phyloP scores from a whole-genome alignment of 2,888 invertebrate genomes.

The Philaethria dido region DNA sequence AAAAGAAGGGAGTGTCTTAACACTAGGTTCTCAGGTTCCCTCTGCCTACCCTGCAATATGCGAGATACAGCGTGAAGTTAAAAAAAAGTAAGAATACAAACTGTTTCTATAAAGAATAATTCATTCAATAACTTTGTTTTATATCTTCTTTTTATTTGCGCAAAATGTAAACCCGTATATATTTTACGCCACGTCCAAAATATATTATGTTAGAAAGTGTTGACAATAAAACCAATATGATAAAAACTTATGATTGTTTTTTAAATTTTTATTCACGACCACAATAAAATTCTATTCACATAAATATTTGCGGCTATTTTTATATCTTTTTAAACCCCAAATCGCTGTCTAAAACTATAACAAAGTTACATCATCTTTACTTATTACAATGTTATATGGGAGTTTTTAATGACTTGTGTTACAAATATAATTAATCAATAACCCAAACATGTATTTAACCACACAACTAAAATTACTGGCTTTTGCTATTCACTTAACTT shows the following conservation, averaged over 20 bases:
- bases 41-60: too few relatives aligned
- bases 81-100: too few relatives aligned
- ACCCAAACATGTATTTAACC: background rate
- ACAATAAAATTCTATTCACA: constrained; percentile 17
- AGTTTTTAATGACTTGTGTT: too few relatives aligned
- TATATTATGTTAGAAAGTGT: background rate
- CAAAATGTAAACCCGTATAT: background rate
- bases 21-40: too few relatives aligned
- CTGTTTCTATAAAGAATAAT: too few relatives aligned
- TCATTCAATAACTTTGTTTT: too few relatives aligned
- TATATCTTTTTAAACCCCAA: background rate
- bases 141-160: too few relatives aligned
- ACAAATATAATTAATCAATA: background rate
- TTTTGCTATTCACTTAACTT: too few relatives aligned
- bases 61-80: too few relatives aligned
- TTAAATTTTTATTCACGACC: constrained; percentile 22
- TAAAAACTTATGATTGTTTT: background rate
- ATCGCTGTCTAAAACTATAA: background rate
- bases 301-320: background rate
- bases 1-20: too few relatives aligned
- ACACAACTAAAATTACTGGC: background rate
- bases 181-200: background rate
- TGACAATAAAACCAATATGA: background rate
- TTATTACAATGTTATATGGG: background rate
- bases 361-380: background rate